Conservation (phyloP, 2,113 vertebrate species). For the Trogon melanurus region DNA sequence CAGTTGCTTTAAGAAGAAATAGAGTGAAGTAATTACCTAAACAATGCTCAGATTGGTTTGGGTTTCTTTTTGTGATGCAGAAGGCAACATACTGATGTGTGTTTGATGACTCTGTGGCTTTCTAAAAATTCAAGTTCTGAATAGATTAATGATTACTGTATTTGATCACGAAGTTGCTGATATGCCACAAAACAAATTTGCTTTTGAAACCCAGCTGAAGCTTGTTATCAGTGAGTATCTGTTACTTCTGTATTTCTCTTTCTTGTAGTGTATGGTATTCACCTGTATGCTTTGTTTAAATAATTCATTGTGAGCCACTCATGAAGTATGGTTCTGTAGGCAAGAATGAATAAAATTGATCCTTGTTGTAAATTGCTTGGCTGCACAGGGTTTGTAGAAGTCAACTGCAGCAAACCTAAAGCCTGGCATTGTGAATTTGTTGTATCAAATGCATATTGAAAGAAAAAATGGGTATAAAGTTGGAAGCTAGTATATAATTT, state of each 20-base stretch:
- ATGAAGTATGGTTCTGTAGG: background rate
- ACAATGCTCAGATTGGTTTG: background rate
- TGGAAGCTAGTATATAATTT: background rate
- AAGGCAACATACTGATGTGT: background rate
- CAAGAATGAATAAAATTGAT: background rate
- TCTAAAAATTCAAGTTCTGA: background rate
- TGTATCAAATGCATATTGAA: background rate
- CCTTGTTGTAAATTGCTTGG: background rate
- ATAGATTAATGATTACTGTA: background rate
- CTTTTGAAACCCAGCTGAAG: background rate
- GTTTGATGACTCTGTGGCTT: background rate
- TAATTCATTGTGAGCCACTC: background rate
- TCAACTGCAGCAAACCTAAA: background rate
- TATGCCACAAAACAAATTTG: background rate
- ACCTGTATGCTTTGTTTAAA: background rate
- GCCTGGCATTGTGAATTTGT: background rate
- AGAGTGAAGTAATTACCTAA: background rate
- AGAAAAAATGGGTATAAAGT: background rate
- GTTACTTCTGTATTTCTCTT: background rate
- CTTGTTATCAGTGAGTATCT: background rate
- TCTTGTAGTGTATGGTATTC: background rate
- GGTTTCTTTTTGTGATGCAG: background rate
- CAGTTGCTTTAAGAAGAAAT: slow-evolving; percentile 50
- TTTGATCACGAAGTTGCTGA: background rate
- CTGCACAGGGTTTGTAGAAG: background rate